phyloP scores from a whole-genome alignment of 2,113 vertebrate genomes.

The Vanacampus margaritifer region DNA sequence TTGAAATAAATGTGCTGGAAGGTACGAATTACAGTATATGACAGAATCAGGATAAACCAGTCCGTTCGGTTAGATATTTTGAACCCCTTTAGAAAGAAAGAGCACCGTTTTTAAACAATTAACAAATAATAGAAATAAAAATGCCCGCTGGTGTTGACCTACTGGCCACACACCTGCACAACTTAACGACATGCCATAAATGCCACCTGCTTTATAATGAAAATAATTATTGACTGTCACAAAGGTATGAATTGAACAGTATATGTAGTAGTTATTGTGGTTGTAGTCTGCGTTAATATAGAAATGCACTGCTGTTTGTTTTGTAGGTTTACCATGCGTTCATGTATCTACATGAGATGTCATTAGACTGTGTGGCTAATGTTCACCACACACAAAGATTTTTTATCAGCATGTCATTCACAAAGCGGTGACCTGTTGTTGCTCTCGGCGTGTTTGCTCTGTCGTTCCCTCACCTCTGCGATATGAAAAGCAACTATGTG shows the following conservation, averaged over 20 bases:
- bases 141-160: too few species aligned
- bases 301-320: not conserved
- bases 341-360: not conserved
- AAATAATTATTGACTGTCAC: not conserved
- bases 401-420: slow-evolving; percentile 3
- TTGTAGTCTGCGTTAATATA: too few species aligned
- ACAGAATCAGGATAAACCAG: not conserved
- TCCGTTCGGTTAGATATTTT: not conserved
- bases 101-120: not conserved
- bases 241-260: not conserved
- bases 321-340: not conserved
- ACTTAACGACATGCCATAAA: not conserved
- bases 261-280: too few species aligned
- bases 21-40: not conserved
- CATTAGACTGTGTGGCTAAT: not conserved
- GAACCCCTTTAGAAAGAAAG: not conserved
- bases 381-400: not conserved
- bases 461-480: slow-evolving; percentile 8
- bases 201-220: too few species aligned
- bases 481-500: slow-evolving; percentile 41
- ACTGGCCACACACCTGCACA: not conserved
- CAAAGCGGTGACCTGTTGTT: slow-evolving; percentile 1
- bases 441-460: slow-evolving; percentile 31
- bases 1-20: not conserved
- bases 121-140: not conserved